A percentile compares a stretch with the other conserved stretches of the same genome.
phyloP scores from a whole-genome alignment of 2,113 vertebrate species.

The Eptesicus fuscus region DNA sequence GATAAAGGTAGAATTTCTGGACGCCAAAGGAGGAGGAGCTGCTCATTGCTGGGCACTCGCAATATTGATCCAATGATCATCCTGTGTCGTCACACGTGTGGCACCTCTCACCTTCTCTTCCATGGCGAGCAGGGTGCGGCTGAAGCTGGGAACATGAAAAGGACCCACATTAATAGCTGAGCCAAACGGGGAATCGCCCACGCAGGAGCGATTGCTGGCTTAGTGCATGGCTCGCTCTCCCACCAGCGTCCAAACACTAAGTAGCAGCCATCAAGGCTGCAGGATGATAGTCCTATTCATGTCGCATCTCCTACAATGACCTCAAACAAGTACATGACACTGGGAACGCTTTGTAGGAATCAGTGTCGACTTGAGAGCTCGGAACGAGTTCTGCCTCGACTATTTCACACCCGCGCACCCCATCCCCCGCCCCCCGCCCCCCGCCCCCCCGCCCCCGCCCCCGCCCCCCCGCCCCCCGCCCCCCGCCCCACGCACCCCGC shows the following conservation, averaged over 20 bases:
- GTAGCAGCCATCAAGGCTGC: constrained; percentile 9
- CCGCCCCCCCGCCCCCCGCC: too few species aligned
- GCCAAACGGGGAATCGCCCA: constrained; percentile 62
- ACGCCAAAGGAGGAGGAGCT: neutral
- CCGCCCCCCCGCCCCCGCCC: too few species aligned
- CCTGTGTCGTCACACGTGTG: constrained; percentile 1
- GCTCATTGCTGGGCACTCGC: neutral
- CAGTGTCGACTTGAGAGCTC: neutral
- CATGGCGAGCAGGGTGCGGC: constrained; percentile 43
- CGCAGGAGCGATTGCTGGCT: constrained; percentile 59
- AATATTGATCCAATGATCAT: constrained; percentile 19
- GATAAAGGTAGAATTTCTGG: neutral
- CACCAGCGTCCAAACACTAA: constrained; percentile 34
- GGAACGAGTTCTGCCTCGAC: neutral
- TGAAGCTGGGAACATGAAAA: constrained; percentile 48
- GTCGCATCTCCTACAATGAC: constrained; percentile 1
- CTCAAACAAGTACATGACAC: neutral
- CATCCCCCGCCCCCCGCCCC: too few species aligned
- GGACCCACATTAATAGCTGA: constrained; percentile 60
- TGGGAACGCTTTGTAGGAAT: neutral
- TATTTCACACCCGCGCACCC: neutral
- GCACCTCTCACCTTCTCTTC: constrained; percentile 29
- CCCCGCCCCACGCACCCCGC: too few species aligned
- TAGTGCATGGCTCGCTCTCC: constrained; percentile 59
- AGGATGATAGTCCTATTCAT: constrained; percentile 38